Evolutionary conservation across 2,113 vertebrate species (phyloP).

Genomic region (Serilophus lunatus): DNA sequence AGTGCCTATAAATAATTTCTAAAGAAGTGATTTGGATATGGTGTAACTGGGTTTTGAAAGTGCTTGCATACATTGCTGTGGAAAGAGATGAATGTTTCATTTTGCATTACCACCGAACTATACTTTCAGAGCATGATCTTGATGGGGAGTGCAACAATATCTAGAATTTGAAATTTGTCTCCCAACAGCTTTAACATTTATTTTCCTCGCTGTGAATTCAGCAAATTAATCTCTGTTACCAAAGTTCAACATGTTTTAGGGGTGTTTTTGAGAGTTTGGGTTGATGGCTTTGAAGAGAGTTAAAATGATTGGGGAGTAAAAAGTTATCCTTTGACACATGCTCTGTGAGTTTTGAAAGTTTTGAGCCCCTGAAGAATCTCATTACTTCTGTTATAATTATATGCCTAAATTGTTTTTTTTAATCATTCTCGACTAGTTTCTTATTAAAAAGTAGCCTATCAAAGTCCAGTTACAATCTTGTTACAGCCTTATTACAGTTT

Average conservation of each 20-base stretch:
- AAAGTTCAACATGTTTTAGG: neutral
- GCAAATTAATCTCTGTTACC: neutral
- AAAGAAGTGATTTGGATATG: neutral
- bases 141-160: neutral
- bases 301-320: neutral
- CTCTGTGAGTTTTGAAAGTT: neutral
- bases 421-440: neutral
- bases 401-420: neutral
- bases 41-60: neutral
- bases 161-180: neutral
- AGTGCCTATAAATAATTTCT: slow-evolving; percentile 9
- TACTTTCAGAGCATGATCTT: neutral
- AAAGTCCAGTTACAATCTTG: neutral
- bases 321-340: neutral
- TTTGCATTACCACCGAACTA: neutral
- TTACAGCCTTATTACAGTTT: neutral
- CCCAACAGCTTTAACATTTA: neutral
- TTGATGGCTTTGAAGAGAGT: neutral
- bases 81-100: neutral
- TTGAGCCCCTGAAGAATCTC: neutral
- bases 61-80: neutral
- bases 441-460: neutral
- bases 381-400: neutral
- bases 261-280: neutral
- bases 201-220: neutral